Base-by-base conservation (phyloP, 1,140 invertebrate genomes). In the Acromyrmex echinatior region DNA sequence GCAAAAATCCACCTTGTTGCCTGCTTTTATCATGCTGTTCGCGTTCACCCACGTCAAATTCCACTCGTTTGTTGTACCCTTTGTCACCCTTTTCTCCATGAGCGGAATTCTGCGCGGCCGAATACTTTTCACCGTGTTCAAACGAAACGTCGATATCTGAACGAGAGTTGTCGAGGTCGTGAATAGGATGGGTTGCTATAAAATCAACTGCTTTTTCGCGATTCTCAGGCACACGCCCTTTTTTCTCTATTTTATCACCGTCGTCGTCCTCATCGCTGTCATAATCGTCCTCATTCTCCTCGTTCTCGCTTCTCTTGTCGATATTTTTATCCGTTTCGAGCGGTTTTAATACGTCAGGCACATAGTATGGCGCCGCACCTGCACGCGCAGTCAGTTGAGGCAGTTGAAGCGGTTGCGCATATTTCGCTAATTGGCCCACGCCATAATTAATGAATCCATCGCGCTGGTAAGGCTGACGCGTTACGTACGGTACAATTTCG, bases 51-150 rank as follows among this genome's bases (percentile, higher is more conserved):
- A 97, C 95, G 35, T 96, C 96, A 60, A 95, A 95, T 80, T 96
- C 95, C 60, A 96, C 96, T 88, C 96, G 95, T 4, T 95, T 96
- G 77, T 96, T 96, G 91, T 97, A 96, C 51, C 96, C 96, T 87
- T 96, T 96, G 77, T 97, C 96, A 45, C 96, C 96, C 58, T 96
- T 96, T 70, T 96, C 94, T 6, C 96, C 96, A 68, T 96, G 93
- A 5, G 94, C 94, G 31, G 96, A 95, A 91, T 97, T 96, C 86
- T 97, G 96, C 86, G 96, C 95, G 4, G 31, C 16, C 18, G 9
- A 58, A 45, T 85, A 28, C 53, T 87, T 31, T 18, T 35, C 31
- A 6, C 58, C 84, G 63, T 9, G 51, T 53, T 78, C 85, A 9
- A 65, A 21, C 16, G 62, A 86, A 58, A 77, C 53, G 31, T 71